These are phyloP conservation scores for Gephyroberyx darwinii DNA, from an alignment of 2,797 vertebrate species.

Conservation along the genomic window DNA sequence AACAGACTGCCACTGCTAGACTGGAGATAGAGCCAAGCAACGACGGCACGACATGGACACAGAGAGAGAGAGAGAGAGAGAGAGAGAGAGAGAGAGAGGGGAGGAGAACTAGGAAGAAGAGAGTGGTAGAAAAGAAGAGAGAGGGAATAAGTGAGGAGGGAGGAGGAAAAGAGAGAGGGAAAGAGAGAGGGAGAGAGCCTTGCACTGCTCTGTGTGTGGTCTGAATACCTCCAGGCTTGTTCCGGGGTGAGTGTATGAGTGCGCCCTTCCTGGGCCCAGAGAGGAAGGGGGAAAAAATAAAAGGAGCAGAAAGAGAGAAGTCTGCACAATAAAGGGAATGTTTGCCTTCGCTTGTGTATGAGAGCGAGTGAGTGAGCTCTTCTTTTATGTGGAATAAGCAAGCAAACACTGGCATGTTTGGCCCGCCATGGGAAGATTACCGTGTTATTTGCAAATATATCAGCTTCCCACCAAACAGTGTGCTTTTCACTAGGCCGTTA, in stretches of 20 bases:
- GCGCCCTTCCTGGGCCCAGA: conserved; percentile 72
- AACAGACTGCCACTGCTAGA: conserved; percentile 13
- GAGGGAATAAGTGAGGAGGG: conserved; percentile 28
- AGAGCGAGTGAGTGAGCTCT: conserved; percentile 60
- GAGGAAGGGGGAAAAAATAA: conserved; percentile 52
- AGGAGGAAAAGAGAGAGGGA: conserved; percentile 11
- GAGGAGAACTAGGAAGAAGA: background rate
- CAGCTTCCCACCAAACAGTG: conserved; percentile 56
- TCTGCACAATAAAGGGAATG: conserved; percentile 77
- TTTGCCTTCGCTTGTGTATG: conserved; percentile 77
- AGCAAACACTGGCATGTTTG: conserved; percentile 76
- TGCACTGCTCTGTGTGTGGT: conserved; percentile 82
- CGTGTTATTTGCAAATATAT: conserved; percentile 72
- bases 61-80: background rate
- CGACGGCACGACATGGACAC: conserved; percentile 8
- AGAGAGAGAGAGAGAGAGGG: conserved; percentile 7
- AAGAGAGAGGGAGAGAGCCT: conserved; percentile 48
- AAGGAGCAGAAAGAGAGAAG: conserved; percentile 61
- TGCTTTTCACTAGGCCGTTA: conserved; percentile 45
- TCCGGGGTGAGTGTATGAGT: conserved; percentile 74
- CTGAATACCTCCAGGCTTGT: conserved; percentile 81
- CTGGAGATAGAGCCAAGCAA: conserved; percentile 41
- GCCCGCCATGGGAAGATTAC: conserved; percentile 61
- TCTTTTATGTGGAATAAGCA: conserved; percentile 77
- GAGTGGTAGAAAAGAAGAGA: conserved; percentile 43